phyloP scores from a whole-genome alignment of 2,797 vertebrate species.

The Sorex maritimensis region DNA sequence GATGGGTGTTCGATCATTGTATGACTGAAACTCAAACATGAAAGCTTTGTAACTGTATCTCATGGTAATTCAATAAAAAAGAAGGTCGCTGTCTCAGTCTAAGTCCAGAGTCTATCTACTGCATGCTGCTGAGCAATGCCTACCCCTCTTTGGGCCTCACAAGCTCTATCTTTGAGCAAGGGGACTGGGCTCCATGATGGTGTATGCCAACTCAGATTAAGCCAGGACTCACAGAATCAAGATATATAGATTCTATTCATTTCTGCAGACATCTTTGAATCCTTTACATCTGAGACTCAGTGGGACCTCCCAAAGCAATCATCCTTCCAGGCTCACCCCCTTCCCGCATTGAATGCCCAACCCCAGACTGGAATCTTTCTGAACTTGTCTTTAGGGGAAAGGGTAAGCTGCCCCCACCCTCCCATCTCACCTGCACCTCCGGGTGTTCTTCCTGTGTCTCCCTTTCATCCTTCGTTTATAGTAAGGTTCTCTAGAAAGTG shows the following conservation, averaged over 20 bases:
- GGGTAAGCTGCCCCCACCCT: slow-evolving; percentile 55
- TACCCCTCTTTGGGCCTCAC: slow-evolving; percentile 50
- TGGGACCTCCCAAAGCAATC: slow-evolving; percentile 81
- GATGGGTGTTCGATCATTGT: too few relatives aligned
- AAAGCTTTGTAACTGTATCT: too few relatives aligned
- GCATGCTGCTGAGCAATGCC: background rate
- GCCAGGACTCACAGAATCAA: slow-evolving; percentile 66
- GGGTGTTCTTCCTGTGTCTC: slow-evolving; percentile 81
- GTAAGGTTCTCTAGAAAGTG: slow-evolving; percentile 77
- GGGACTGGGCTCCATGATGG: background rate
- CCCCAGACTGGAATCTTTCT: slow-evolving; percentile 61
- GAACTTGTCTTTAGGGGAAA: slow-evolving; percentile 61
- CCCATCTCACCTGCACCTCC: slow-evolving; percentile 75
- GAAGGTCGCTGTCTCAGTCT: background rate
- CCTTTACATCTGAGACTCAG: slow-evolving; percentile 78
- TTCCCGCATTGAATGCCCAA: background rate
- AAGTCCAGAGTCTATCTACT: background rate
- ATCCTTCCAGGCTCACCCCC: slow-evolving; percentile 64
- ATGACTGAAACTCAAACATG: too few relatives aligned
- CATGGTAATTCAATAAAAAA: too few relatives aligned
- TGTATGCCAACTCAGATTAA: slow-evolving; percentile 77
- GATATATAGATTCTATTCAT: slow-evolving; percentile 77
- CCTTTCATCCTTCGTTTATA: slow-evolving; percentile 80
- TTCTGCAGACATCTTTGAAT: slow-evolving; percentile 79
- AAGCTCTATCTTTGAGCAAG: slow-evolving; percentile 39